Evolutionary conservation across 1,140 invertebrate species (phyloP), one percentile per base, ranked within the genome.

Genomic region (Mamestra configurata): DNA sequence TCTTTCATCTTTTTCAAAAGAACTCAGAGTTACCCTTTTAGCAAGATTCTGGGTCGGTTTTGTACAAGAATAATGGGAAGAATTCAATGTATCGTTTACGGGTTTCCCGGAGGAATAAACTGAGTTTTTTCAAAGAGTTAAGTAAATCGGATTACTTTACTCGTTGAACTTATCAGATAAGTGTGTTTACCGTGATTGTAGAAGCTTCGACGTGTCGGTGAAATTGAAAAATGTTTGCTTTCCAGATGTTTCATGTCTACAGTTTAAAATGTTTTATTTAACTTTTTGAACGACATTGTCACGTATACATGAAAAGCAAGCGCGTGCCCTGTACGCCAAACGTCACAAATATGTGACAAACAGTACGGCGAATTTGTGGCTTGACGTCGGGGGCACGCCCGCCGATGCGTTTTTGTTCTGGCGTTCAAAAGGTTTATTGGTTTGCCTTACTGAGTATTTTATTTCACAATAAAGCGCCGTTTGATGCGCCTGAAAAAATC

Each of bases 11-110:
- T 64, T 53, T 46, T 59, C 31, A 76, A 61, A 64, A 22, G 15
- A 76, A 61, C 22, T 43, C 59, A 35, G 31, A 20, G 57, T 76
- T 64, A 76, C 57, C 73, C 57, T 76, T 76, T 76, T 43, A 59
- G 72, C 22, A 20, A 43, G 40, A 46, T 24, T 75, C 20, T 22
- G 55, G 37, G 22, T 40, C 11, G 11, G 57, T 76, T 57, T 57
- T 76, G 57, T 76, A 43, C 20, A 64, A 46, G 40, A 64, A 76
- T 76, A 76, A 76, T 76, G 31, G 53, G 51, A 57, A 35, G 51
- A 73, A 40, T 55, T 18, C 35, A 57, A 68, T 49, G 27, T 71
- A 71, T 71, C 68, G 68, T 71, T 71, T 71, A 49, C 68, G 46
- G 22, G 31, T 71, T 31, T 35, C 37, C 15, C 15, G 15, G 7